These are phyloP conservation scores for Tokudaia muenninki DNA, from an alignment of 2,797 vertebrate species.

Conservation along the genomic window DNA sequence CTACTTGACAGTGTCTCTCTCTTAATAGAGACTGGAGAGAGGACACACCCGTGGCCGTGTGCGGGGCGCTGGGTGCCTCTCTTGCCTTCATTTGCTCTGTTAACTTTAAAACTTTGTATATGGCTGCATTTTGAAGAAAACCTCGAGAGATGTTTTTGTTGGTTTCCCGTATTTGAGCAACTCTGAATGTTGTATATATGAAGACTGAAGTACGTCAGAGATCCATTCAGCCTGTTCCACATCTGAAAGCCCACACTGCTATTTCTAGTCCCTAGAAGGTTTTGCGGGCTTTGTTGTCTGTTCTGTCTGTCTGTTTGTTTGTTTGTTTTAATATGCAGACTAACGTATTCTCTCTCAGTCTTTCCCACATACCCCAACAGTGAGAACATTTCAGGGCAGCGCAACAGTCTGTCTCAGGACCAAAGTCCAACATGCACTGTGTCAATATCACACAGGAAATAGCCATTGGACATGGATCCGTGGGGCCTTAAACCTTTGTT, in stretches of 20 bases:
- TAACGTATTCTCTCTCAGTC: background rate
- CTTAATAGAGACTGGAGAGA: background rate
- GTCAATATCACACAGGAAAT: background rate
- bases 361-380: background rate
- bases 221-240: background rate
- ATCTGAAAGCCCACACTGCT: background rate
- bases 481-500: background rate
- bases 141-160: background rate
- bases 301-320: background rate
- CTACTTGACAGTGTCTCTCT: background rate
- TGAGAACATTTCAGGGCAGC: background rate
- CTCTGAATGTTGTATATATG: background rate
- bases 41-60: background rate
- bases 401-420: background rate
- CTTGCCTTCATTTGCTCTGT: background rate
- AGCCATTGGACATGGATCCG: background rate
- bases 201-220: background rate
- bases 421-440: background rate
- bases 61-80: background rate
- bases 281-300: background rate
- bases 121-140: background rate
- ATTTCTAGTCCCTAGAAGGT: background rate
- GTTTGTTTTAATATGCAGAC: background rate
- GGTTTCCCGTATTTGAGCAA: background rate
- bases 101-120: background rate